phyloP scores from a whole-genome alignment of 2,888 invertebrate genomes.

The Heliconius ethilla region DNA sequence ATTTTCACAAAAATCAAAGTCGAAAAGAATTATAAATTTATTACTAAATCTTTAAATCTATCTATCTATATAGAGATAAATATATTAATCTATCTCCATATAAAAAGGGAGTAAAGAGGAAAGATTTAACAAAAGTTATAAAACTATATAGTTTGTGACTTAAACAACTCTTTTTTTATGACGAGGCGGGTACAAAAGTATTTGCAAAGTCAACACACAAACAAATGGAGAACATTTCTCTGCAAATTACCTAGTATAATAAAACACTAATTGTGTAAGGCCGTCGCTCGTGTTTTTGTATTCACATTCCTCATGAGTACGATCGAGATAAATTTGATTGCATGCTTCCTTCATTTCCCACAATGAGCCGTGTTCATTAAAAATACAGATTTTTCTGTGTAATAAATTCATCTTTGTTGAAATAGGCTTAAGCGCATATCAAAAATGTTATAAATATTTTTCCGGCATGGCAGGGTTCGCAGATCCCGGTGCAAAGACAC shows the following conservation, averaged over 20 bases:
- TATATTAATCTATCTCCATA: no score
- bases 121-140: no score
- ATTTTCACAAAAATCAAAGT: no score
- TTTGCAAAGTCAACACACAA: conserved; percentile 13
- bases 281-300: conserved; percentile 17
- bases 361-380: background rate
- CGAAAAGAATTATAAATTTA: no score
- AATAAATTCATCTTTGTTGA: background rate
- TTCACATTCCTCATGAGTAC: conserved; percentile 14
- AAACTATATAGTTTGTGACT: no score
- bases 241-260: conserved; percentile 22
- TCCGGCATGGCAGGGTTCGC: background rate
- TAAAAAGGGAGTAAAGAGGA: no score
- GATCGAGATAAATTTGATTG: conserved; percentile 23
- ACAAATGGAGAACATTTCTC: conserved; percentile 5
- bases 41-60: no score
- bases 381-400: background rate
- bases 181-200: background rate
- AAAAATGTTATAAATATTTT: background rate
- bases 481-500: no score
- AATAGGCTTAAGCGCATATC: background rate
- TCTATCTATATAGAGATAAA: no score
- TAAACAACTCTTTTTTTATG: background rate
- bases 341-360: conserved; percentile 9
- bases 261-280: conserved; percentile 17